Evolutionary conservation across 2,113 vertebrate genomes (phyloP).

Genomic region (Chionodraco myersi): DNA sequence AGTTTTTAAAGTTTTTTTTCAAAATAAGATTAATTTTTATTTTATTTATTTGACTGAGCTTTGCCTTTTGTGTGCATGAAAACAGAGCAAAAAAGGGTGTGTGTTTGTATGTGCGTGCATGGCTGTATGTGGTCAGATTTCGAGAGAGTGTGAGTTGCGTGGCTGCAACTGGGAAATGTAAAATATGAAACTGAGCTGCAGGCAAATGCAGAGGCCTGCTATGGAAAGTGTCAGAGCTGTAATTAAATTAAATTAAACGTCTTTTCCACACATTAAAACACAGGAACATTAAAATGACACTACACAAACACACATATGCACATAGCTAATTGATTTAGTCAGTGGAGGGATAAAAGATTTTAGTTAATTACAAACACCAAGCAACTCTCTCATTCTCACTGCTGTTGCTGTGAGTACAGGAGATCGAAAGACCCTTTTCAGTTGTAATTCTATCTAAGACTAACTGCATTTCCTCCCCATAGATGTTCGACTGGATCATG

Average conservation of each 20-base stretch:
- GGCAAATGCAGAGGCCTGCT: neutral
- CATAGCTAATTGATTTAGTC: neutral
- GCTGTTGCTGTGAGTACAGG: constrained; percentile 9
- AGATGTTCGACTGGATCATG: constrained; percentile 99
- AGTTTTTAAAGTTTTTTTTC: neutral
- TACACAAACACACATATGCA: too few relatives aligned
- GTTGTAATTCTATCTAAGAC: constrained; percentile 5
- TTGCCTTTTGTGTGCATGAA: neutral
- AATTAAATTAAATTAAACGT: constrained; percentile 36
- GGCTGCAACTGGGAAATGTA: too few relatives aligned
- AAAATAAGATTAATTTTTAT: too few relatives aligned
- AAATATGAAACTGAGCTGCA: too few relatives aligned
- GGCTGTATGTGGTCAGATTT: neutral
- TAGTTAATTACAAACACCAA: constrained; percentile 31
- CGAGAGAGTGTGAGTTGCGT: too few relatives aligned
- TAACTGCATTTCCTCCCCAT: constrained; percentile 15
- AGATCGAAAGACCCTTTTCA: constrained; percentile 25
- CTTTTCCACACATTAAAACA: too few relatives aligned
- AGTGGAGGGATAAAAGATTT: constrained; percentile 24
- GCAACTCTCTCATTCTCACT: constrained; percentile 13
- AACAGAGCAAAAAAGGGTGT: neutral
- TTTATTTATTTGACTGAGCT: neutral
- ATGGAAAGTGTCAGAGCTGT: constrained; percentile 36
- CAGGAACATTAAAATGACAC: neutral
- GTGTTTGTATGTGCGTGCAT: constrained; percentile 4